These are phyloP conservation scores for Cydia fagiglandana DNA, from an alignment of 1,140 invertebrate genomes.

Conservation along the genomic window DNA sequence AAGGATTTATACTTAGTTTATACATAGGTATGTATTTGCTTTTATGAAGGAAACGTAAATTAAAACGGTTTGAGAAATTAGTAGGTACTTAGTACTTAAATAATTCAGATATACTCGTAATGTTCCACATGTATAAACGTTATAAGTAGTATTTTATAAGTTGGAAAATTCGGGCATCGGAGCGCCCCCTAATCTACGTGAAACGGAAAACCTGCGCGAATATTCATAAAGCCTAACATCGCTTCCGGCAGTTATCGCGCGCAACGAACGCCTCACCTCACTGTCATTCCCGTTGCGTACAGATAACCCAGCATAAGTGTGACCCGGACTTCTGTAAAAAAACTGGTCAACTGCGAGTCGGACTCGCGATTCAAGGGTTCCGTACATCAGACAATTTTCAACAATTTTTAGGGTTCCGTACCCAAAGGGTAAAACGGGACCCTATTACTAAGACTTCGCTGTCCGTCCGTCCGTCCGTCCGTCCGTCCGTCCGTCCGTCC, in stretches of 20 bases:
- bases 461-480: too few relatives aligned
- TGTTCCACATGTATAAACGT: too few relatives aligned
- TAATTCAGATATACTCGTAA: not conserved
- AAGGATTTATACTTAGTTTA: too few relatives aligned
- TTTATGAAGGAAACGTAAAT: too few relatives aligned
- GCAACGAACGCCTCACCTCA: conserved; percentile 39
- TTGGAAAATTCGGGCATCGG: conserved; percentile 36
- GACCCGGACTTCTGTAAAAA: not conserved
- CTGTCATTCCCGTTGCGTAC: conserved; percentile 32
- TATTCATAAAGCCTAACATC: conserved; percentile 46
- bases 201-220: conserved; percentile 43
- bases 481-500: too few relatives aligned
- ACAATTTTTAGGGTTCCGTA: too few relatives aligned
- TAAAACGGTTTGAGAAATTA: not conserved
- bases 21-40: too few relatives aligned
- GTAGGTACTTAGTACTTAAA: not conserved
- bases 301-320: not conserved
- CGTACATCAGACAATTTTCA: too few relatives aligned
- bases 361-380: too few relatives aligned
- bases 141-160: not conserved
- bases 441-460: too few relatives aligned
- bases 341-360: too few relatives aligned
- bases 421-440: too few relatives aligned
- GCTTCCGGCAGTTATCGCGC: conserved; percentile 48
- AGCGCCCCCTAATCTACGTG: conserved; percentile 42